Conservation (phyloP, 1,140 invertebrate species). For the Caenorhabditis inopinata region DNA sequence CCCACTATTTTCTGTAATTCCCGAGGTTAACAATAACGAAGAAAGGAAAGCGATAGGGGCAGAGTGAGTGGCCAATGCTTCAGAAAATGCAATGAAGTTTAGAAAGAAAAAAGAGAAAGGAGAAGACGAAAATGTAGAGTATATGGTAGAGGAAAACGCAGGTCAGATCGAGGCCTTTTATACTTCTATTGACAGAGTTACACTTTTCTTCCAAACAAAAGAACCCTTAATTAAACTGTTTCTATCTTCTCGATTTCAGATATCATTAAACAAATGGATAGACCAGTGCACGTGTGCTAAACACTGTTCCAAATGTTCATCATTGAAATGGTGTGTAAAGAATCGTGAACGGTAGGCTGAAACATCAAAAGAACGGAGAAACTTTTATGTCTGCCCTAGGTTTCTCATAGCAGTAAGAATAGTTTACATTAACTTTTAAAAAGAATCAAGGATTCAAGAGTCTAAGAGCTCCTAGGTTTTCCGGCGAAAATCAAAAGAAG, state of each 20-base stretch:
- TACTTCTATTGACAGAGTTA: neutral
- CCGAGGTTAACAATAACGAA: slow-evolving; percentile 21
- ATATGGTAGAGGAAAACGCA: too few relatives aligned
- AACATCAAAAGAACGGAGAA: too few relatives aligned
- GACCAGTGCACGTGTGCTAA: neutral
- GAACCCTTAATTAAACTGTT: neutral
- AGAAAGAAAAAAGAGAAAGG: neutral
- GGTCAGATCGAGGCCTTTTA: too few relatives aligned
- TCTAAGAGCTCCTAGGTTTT: too few relatives aligned
- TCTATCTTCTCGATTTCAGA: slow-evolving; percentile 13
- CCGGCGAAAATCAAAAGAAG: too few relatives aligned
- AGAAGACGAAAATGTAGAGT: neutral
- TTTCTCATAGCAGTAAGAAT: too few relatives aligned
- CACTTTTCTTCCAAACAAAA: slow-evolving; percentile 16
- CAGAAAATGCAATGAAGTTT: neutral
- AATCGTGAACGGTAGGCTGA: too few relatives aligned
- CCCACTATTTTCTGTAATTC: neutral
- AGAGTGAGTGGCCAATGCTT: neutral
- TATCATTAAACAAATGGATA: neutral
- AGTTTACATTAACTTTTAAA: too few relatives aligned
- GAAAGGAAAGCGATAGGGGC: neutral
- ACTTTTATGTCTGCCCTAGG: too few relatives aligned
- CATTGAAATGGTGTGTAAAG: too few relatives aligned
- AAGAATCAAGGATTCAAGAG: too few relatives aligned
- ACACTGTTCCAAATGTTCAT: neutral